Conservation (phyloP, 2,113 vertebrate genomes). For the Pipra filicauda region DNA sequence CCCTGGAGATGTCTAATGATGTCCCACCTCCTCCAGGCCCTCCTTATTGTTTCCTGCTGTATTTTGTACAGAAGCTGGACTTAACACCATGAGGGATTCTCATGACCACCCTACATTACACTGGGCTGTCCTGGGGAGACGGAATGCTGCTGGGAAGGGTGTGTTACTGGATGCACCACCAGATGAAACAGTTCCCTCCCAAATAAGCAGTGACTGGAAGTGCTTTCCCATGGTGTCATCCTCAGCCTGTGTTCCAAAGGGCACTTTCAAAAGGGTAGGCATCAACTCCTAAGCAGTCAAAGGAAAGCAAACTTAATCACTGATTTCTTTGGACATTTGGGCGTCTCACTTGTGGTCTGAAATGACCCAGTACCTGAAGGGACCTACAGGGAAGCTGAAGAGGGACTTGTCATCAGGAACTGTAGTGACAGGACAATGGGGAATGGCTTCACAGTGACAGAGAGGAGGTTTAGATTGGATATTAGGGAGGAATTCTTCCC, state of each 20-base stretch:
- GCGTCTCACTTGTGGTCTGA: not conserved
- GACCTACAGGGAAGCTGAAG: too few species aligned
- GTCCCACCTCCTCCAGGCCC: not conserved
- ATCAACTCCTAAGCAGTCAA: not conserved
- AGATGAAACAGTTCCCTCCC: not conserved
- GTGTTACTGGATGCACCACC: not conserved
- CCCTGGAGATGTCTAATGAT: not conserved
- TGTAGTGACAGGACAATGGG: not conserved
- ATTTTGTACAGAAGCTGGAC: not conserved
- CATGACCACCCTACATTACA: not conserved
- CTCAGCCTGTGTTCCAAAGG: not conserved
- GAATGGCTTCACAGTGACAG: not conserved
- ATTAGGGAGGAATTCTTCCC: not conserved
- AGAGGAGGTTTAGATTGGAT: fast-evolving
- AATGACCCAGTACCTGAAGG: not conserved
- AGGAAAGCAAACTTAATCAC: not conserved
- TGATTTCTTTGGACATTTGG: not conserved
- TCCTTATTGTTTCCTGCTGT: not conserved
- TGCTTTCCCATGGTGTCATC: not conserved
- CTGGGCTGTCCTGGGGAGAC: not conserved
- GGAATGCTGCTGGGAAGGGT: not conserved
- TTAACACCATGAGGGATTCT: not conserved
- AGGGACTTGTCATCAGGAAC: not conserved
- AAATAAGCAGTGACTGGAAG: not conserved
- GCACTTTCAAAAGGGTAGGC: not conserved